A percentile compares a stretch with the other conserved stretches of the same genome.
phyloP scores from a whole-genome alignment of 1,140 invertebrate species.

The Diorhabda sublineata region DNA sequence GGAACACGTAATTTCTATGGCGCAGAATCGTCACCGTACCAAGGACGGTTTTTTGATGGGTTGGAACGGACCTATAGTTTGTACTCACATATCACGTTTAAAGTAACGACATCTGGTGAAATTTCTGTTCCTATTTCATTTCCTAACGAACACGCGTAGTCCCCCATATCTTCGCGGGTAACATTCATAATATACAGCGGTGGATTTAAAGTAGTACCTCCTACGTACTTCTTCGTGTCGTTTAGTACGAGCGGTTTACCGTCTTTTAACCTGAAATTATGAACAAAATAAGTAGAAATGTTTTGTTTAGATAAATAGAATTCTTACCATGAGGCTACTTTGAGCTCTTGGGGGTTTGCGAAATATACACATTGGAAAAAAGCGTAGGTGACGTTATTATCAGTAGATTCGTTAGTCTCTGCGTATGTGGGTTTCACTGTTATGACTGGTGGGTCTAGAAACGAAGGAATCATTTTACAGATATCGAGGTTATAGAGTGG shows the following conservation, averaged over 20 bases:
- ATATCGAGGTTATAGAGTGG: too few relatives aligned
- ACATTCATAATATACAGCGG: constrained; percentile 73
- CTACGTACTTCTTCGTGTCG: constrained; percentile 67
- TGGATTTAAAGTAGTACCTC: constrained; percentile 68
- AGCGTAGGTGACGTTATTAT: constrained; percentile 51
- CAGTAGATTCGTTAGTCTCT: constrained; percentile 69
- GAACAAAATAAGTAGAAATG: neutral
- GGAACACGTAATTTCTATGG: too few relatives aligned
- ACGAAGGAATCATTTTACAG: neutral
- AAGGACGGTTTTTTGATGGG: too few relatives aligned
- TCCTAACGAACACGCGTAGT: constrained; percentile 72
- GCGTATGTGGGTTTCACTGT: constrained; percentile 66
- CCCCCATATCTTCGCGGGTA: constrained; percentile 70
- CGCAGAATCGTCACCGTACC: too few relatives aligned
- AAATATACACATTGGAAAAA: constrained; percentile 74
- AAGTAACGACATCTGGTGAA: constrained; percentile 64
- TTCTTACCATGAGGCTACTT: constrained; percentile 72
- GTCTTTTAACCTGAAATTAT: constrained; percentile 64
- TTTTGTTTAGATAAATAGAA: neutral
- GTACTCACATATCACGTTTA: constrained; percentile 77
- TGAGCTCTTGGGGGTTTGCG: constrained; percentile 74
- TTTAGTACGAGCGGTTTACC: constrained; percentile 57
- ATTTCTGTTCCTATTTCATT: constrained; percentile 70
- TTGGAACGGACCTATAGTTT: neutral
- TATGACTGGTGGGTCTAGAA: constrained; percentile 77